phyloP scores from a whole-genome alignment of 2,113 vertebrate species.

The Pithys albifrons region DNA sequence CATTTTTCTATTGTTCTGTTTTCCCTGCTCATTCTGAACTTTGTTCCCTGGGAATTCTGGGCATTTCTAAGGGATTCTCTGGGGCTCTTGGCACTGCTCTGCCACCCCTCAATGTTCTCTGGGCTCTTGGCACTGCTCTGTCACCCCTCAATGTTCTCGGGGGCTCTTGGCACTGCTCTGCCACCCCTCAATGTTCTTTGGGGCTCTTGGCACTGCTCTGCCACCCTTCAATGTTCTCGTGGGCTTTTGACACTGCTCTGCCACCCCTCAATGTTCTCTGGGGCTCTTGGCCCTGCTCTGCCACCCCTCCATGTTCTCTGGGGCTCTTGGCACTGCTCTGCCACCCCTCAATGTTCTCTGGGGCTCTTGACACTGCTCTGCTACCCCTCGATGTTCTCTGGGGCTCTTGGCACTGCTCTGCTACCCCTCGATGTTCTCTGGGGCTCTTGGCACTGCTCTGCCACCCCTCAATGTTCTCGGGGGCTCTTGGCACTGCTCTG shows the following conservation, averaged over 20 bases:
- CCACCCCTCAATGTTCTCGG: background rate
- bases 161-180: background rate
- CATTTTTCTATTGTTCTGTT: background rate
- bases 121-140: background rate
- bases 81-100: background rate
- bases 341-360: background rate
- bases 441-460: background rate
- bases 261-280: background rate
- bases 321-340: background rate
- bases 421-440: background rate
- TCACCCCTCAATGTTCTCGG: background rate
- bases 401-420: background rate
- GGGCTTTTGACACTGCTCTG: background rate
- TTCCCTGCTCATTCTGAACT: background rate
- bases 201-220: too few relatives aligned
- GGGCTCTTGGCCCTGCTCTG: too few relatives aligned
- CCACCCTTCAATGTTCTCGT: background rate
- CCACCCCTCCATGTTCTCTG: background rate
- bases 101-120: background rate
- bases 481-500: background rate
- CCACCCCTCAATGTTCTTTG: background rate
- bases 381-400: background rate
- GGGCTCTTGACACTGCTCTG: too few relatives aligned
- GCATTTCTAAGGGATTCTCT: background rate
- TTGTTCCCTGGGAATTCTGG: background rate